Percentiles rank a stretch among this genome's conserved stretches.
Evolutionary conservation across 2,888 invertebrate species (phyloP).

Genomic region (Empis stercorea): DNA sequence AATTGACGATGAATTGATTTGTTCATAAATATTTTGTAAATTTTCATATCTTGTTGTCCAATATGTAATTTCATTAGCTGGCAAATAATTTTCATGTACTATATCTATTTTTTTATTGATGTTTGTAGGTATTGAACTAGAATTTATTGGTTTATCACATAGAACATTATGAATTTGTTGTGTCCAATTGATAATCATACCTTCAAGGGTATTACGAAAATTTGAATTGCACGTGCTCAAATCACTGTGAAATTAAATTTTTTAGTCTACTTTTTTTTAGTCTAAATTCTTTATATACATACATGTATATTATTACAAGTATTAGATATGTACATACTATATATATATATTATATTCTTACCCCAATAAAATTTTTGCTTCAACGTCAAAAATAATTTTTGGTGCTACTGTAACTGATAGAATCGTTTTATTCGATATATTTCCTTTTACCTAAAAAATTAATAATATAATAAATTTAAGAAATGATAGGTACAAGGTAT

Average conservation of each 20-base stretch:
- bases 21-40: conserved; percentile 76
- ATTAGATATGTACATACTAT: neutral
- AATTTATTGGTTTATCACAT: conserved; percentile 16
- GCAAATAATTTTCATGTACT: conserved; percentile 56
- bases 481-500: neutral
- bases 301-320: neutral
- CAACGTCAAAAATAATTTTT: conserved; percentile 47
- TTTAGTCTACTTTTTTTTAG: neutral
- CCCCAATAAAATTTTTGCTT: conserved; percentile 32
- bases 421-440: conserved; percentile 67
- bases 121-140: conserved; percentile 10
- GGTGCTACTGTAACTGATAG: conserved; percentile 67
- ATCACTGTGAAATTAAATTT: neutral
- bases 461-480: neutral
- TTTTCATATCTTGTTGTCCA: conserved; percentile 69
- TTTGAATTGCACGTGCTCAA: conserved; percentile 18
- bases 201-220: conserved; percentile 59
- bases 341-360: conserved; percentile 17
- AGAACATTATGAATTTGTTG: conserved; percentile 50
- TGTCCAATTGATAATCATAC: conserved; percentile 80
- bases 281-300: no score
- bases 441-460: conserved; percentile 38
- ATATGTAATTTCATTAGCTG: conserved; percentile 63
- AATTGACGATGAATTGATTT: conserved; percentile 65
- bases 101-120: conserved; percentile 30